Conservation (phyloP, 2,888 invertebrate genomes). For the Yponomeuta malinellus region DNA sequence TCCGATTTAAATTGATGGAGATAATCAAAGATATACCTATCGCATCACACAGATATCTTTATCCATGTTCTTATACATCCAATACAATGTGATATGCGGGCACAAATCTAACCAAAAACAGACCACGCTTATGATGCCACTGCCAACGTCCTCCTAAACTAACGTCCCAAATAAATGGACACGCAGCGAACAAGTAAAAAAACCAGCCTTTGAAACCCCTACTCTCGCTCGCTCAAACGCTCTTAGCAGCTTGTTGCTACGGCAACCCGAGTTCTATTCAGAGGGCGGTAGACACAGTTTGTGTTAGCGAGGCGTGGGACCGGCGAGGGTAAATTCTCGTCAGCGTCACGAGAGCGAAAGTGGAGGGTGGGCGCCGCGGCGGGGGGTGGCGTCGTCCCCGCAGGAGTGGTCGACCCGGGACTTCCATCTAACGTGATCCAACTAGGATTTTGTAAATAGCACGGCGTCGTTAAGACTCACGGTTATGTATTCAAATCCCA, state of each 20-base stretch:
- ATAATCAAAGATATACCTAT: too few relatives aligned
- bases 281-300: slow-evolving; percentile 5
- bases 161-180: neutral
- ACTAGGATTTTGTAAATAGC: slow-evolving; percentile 71
- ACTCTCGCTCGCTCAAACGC: slow-evolving; percentile 37
- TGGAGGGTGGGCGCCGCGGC: slow-evolving; percentile 51
- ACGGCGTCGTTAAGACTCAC: slow-evolving; percentile 50
- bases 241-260: neutral
- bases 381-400: slow-evolving; percentile 46
- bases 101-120: neutral
- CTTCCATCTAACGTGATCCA: slow-evolving; percentile 54
- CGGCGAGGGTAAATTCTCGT: slow-evolving; percentile 5
- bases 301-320: neutral
- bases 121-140: neutral
- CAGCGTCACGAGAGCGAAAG: slow-evolving; percentile 67
- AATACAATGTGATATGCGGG: too few relatives aligned
- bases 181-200: neutral
- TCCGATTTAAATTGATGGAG: too few relatives aligned
- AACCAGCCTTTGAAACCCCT: slow-evolving; percentile 11
- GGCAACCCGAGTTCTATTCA: neutral
- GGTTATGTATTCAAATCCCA: slow-evolving; percentile 31
- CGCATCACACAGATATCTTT: too few relatives aligned
- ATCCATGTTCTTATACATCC: too few relatives aligned
- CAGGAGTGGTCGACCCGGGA: slow-evolving; percentile 70
- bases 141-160: neutral